Evolutionary conservation across 2,797 vertebrate genomes (phyloP), one percentile per base, ranked within the genome.

Genomic region (Sciurus carolinensis): DNA sequence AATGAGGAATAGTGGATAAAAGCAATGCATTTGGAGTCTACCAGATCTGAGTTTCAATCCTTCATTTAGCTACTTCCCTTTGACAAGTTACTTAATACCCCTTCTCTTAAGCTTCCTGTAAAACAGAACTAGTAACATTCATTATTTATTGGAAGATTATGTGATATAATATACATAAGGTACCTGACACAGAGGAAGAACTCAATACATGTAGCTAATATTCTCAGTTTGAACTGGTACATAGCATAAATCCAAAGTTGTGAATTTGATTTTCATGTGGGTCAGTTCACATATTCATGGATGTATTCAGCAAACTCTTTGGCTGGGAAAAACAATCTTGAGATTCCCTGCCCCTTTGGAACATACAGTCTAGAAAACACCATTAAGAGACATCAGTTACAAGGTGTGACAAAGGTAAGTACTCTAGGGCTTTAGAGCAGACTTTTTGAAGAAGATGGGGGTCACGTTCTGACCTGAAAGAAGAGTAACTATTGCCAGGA

Each of bases 181-280:
- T 44, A 59, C 7, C 36, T 92, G 54, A 81, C 26, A 57, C 52
- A 36, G 28, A 73, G 13, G 52, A 81, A 79, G 4, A 9, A 85
- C 57, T 77, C 28, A 73, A 57, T 87, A 47, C 14, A 73, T 1
- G 36, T 42, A 90, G 2, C 52, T 85, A 66, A 1, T 64, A 83
- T 91, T 89, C 87, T 95, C 50, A 86, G 86, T 91, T 90, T 88
- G n/a, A 95, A 30, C 72, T 84, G 20, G 5, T 44, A 17, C 79
- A 18, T 64, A 6, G 30, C 26, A 26, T 66, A 82, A 87, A 13
- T 71, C 12, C 64, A 82, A 87, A 85, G 28, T 57, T 94, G 24
- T 95, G 47, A 86, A 85, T 3, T 39, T n/a, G 3, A 73, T 85
- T 57, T 57, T 77, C 33, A 72, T 30, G 39, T 39, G 54, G 20